phyloP scores from a whole-genome alignment of 2,113 vertebrate genomes.

The Vimba vimba region DNA sequence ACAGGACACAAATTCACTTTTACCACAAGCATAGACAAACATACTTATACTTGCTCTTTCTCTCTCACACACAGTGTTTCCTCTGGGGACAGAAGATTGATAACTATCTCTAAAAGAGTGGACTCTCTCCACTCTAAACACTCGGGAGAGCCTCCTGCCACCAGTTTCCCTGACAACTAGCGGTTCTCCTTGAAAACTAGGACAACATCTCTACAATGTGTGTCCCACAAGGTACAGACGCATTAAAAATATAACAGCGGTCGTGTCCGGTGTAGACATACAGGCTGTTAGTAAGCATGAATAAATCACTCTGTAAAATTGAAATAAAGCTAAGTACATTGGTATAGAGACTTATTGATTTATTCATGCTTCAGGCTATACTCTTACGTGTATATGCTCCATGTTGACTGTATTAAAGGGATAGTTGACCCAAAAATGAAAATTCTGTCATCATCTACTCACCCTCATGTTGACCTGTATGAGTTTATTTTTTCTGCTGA shows the following conservation, averaged over 20 bases:
- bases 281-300: too few relatives aligned
- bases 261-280: too few relatives aligned
- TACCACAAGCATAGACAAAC: constrained; percentile 10
- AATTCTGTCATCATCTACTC: too few relatives aligned
- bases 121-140: constrained; percentile 39
- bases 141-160: constrained; percentile 48
- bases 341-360: too few relatives aligned
- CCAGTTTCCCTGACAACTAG: constrained; percentile 59
- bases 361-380: too few relatives aligned
- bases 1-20: background rate
- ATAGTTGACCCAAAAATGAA: too few relatives aligned
- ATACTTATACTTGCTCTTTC: background rate
- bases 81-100: constrained; percentile 38
- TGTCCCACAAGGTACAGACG: constrained; percentile 16
- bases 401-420: too few relatives aligned
- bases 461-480: too few relatives aligned
- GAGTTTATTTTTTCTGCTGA: too few relatives aligned
- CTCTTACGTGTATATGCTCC: too few relatives aligned
- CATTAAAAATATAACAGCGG: background rate
- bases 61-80: background rate
- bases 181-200: constrained; percentile 56
- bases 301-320: too few relatives aligned
- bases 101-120: constrained; percentile 50
- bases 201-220: constrained; percentile 41
- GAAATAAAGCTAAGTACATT: too few relatives aligned